Conservation (phyloP, 2,888 invertebrate species). For the Rhingia campestris region DNA sequence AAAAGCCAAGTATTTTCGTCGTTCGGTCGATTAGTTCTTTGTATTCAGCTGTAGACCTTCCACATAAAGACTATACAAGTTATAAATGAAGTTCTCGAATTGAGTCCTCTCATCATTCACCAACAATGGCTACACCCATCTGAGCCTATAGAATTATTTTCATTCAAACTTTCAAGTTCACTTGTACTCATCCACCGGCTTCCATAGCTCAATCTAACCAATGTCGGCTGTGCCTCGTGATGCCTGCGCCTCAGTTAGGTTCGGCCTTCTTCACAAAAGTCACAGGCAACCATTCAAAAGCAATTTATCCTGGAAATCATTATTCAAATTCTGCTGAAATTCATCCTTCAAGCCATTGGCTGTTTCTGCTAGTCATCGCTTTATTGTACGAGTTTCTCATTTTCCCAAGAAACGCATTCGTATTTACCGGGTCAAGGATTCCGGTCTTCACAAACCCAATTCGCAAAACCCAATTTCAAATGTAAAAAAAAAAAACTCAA, state of each 20-base stretch:
- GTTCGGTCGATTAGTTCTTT: no score
- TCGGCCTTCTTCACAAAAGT: background rate
- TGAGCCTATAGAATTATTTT: no score
- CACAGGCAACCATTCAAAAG: constrained; percentile 1
- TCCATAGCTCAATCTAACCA: no score
- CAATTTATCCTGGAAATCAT: constrained; percentile 24
- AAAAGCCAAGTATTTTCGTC: no score
- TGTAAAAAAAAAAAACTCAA: constrained; percentile 9
- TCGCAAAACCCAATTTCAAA: constrained; percentile 13
- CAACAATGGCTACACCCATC: no score
- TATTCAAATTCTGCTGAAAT: constrained; percentile 10
- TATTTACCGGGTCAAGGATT: constrained; percentile 15
- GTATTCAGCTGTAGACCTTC: no score
- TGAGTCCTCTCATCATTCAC: no score
- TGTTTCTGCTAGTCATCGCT: background rate
- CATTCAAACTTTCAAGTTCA: no score
- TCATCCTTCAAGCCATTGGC: constrained; percentile 2
- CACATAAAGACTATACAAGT: no score
- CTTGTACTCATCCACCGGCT: no score
- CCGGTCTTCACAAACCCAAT: background rate
- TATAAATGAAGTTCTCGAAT: no score
- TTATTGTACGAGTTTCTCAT: background rate
- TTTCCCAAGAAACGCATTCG: background rate
- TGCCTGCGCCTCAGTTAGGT: background rate
- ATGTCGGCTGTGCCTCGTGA: no score